Percentiles rank a stretch among this genome's conserved stretches.
Conservation (phyloP, 2,888 invertebrate species). For the Escarpia spicata region DNA sequence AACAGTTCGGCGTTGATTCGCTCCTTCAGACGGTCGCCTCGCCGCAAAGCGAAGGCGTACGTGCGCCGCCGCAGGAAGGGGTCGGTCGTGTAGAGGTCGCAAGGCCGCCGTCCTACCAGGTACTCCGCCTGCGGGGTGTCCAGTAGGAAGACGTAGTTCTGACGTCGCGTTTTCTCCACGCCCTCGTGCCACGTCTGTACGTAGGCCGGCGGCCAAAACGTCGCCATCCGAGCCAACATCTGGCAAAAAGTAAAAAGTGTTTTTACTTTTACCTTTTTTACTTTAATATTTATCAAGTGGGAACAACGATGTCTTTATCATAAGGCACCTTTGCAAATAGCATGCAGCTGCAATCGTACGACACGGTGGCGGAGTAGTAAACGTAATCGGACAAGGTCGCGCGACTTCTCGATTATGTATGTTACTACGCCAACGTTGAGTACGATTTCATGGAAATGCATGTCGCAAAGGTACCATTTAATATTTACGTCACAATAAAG, state of each 20-base stretch:
- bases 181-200: slow-evolving; percentile 42
- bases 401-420: too few relatives aligned
- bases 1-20: slow-evolving; percentile 36
- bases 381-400: too few relatives aligned
- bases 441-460: too few relatives aligned
- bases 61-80: slow-evolving; percentile 40
- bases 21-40: slow-evolving; percentile 28
- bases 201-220: slow-evolving; percentile 38
- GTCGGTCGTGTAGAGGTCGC: slow-evolving; percentile 45
- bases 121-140: slow-evolving; percentile 44
- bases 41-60: slow-evolving; percentile 42
- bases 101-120: slow-evolving; percentile 38
- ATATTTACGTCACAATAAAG: too few relatives aligned
- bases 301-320: neutral
- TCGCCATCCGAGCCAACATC: slow-evolving; percentile 39
- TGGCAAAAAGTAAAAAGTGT: too few relatives aligned
- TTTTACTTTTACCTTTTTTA: too few relatives aligned
- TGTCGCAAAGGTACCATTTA: too few relatives aligned
- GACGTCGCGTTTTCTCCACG: slow-evolving; percentile 37
- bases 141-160: slow-evolving; percentile 42
- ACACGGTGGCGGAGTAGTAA: too few relatives aligned
- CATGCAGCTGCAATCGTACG: too few relatives aligned
- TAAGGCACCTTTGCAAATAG: too few relatives aligned
- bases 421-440: too few relatives aligned
- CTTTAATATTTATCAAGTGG: neutral